A percentile compares a stretch with the other conserved stretches of the same genome.
Conservation (phyloP, 2,797 vertebrate genomes). For the Xiphorhynchus erythropygius region DNA sequence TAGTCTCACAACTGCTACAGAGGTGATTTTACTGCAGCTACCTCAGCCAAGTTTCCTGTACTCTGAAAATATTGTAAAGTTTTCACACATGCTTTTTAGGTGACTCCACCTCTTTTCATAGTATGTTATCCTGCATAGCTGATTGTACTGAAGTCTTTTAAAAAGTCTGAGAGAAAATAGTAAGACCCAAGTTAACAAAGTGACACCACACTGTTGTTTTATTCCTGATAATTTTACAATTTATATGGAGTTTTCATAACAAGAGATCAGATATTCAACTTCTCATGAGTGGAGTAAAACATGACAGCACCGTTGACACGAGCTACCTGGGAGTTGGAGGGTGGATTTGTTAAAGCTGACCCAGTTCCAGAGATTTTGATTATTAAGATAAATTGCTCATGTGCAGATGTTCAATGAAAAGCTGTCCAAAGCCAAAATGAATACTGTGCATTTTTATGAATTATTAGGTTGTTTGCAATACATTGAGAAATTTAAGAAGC, state of each 20-base stretch:
- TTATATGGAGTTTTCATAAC: not conserved
- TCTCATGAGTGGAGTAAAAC: accelerated
- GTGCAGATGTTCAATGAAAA: not conserved
- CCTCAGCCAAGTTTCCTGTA: not conserved
- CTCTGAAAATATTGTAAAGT: not conserved
- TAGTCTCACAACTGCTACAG: not conserved
- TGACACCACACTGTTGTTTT: not conserved
- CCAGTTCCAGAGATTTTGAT: not conserved
- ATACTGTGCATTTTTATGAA: not conserved
- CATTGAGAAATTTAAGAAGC: not conserved
- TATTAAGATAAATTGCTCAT: not conserved
- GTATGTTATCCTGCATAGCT: not conserved
- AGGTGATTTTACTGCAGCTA: not conserved
- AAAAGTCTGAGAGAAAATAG: not conserved
- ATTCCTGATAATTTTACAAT: not conserved
- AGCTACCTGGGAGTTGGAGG: not conserved
- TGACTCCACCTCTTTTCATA: not conserved
- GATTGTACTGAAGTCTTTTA: not conserved
- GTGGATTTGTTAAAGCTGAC: not conserved
- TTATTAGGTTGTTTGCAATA: not conserved
- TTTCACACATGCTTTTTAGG: not conserved
- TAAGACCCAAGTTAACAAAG: not conserved
- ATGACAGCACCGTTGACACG: not conserved
- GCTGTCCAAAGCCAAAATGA: not conserved
- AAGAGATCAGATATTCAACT: not conserved